Percentiles rank a stretch among this genome's conserved stretches.
Conservation (phyloP, 2,113 vertebrate species). For the Pollachius pollachius region DNA sequence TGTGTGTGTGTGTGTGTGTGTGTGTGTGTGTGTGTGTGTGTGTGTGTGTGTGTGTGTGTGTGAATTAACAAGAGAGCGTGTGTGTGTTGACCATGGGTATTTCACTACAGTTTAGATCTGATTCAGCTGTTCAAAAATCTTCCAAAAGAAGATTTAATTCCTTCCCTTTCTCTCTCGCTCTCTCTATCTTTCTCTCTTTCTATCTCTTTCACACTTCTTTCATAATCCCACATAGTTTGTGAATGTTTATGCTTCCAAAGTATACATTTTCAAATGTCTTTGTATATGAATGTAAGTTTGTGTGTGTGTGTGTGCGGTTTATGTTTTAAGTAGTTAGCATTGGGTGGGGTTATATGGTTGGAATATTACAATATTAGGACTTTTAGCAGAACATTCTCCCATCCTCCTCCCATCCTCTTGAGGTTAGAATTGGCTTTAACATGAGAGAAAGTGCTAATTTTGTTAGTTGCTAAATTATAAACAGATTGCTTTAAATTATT, state of each 20-base stretch:
- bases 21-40: neutral
- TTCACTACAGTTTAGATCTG: conserved; percentile 42
- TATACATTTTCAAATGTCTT: neutral
- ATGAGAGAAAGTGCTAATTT: neutral
- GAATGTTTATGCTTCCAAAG: conserved; percentile 19
- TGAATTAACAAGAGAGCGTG: too few species aligned
- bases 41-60: conserved; percentile 1
- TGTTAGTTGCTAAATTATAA: neutral
- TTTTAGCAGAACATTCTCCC: conserved; percentile 37
- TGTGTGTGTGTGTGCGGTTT: conserved; percentile 1
- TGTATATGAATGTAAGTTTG: conserved; percentile 6
- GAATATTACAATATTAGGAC: conserved; percentile 16
- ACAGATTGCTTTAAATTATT: neutral
- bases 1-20: neutral
- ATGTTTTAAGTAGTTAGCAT: conserved; percentile 29
- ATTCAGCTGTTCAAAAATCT: conserved; percentile 58
- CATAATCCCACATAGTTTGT: conserved; percentile 26
- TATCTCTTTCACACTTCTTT: conserved; percentile 22
- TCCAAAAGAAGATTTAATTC: conserved; percentile 34
- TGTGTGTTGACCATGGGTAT: neutral
- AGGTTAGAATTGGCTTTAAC: conserved; percentile 3
- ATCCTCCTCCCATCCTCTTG: conserved; percentile 9
- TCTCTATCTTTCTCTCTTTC: too few species aligned
- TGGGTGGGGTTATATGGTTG: conserved; percentile 51
- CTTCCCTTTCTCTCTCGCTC: too few species aligned